These are phyloP conservation scores for Brenthis daphne DNA, from an alignment of 2,888 invertebrate genomes.

Conservation along the genomic window DNA sequence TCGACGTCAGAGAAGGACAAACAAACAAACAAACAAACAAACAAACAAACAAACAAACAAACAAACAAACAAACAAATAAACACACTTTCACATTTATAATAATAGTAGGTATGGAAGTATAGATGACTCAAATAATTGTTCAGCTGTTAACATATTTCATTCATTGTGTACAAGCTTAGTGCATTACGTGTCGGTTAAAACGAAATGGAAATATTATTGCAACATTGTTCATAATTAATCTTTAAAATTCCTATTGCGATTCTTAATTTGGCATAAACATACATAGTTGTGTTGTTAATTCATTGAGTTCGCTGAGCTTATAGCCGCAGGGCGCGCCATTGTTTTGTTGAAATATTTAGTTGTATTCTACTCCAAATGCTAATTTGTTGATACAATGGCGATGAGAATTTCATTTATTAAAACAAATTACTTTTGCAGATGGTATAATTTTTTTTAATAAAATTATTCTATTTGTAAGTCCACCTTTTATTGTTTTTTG, in stretches of 20 bases:
- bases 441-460: not conserved
- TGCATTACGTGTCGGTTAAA: not conserved
- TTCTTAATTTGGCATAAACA: slow-evolving; percentile 1
- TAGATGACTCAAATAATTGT: too few relatives aligned
- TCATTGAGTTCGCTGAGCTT: slow-evolving; percentile 17
- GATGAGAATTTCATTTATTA: slow-evolving; percentile 8
- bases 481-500: too few relatives aligned
- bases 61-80: too few relatives aligned
- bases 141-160: too few relatives aligned
- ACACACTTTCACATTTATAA: too few relatives aligned
- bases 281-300: slow-evolving; percentile 15
- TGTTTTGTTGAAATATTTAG: slow-evolving; percentile 22
- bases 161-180: too few relatives aligned
- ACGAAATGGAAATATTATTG: not conserved
- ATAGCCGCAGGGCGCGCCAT: slow-evolving; percentile 17
- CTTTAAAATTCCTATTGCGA: not conserved
- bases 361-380: slow-evolving; percentile 12
- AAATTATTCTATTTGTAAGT: too few relatives aligned
- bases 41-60: too few relatives aligned
- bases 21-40: too few relatives aligned
- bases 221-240: not conserved
- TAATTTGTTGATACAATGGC: slow-evolving; percentile 12
- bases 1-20: too few relatives aligned
- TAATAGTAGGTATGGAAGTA: too few relatives aligned
- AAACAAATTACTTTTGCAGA: slow-evolving; percentile 1